Base-by-base conservation (phyloP, 2,888 invertebrate species). In the Lasioglossum malachurum region DNA sequence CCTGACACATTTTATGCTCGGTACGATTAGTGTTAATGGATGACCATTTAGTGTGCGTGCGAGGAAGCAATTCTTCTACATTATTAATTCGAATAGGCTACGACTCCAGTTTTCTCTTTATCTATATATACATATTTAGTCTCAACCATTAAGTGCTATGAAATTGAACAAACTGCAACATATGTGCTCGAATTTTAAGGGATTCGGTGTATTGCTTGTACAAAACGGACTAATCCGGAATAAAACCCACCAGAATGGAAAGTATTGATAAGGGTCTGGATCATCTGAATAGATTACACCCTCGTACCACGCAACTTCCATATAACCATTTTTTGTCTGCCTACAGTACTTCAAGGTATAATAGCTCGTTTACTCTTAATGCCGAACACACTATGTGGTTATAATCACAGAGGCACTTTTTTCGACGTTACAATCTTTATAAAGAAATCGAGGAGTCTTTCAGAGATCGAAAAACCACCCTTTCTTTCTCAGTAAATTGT, bases 191-290 rank as follows among this genome's bases (percentile, higher is more conserved):
- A 60, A 31, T 27, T 60, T 23, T 14, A 60, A n/a, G 27, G 27
- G 16, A 5, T 27, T 27, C 1, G 60, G 14, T 23, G 27, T 14
- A 23, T 31, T 60, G 27, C 27, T 27, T 16, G 60, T 60, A 27
- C 27, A 12, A 27, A 27, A 60, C 27, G 60, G 27, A 31, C 8
- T 60, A 60, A 27, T 27, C 60, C 27, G 27, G 14, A 31, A 60
- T 10, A 60, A 60, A 60, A 14, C 27, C 5, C 27, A 16, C 27
- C 57, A 12, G n/a, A n/a, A 57, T 57, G n/a, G 57, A 57, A 57
- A n/a, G 57, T 57, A 57, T 57, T 57, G 57, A 57, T 57, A 57
- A 57, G 57, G 57, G 57, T 57, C 57, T 57, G 57, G 57, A 57
- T 57, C n/a, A 57, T 12, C 57, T 57, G 57, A 57, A 57, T n/a